Evolutionary conservation across 2,888 invertebrate genomes (phyloP), one percentile per base, ranked within the genome.

Genomic region (Zaprionus bogoriensis): DNA sequence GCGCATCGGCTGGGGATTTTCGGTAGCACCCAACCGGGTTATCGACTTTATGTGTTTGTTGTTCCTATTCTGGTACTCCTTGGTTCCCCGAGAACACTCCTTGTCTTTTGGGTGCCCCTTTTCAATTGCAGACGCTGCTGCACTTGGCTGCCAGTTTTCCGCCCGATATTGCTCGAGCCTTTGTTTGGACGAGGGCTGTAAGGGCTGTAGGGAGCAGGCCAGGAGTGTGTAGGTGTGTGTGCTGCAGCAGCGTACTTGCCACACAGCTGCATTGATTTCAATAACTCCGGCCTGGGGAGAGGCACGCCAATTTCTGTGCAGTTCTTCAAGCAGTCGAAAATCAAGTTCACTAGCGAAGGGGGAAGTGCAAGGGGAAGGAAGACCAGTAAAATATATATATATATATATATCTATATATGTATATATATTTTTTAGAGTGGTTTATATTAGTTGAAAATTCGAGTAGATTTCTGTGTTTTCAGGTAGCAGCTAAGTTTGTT

Each of bases 41-140:
- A 80, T 80, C 80, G 80, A 80, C 87, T 80, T 80, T 80, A 85
- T 82, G 80, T 83, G 87, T 86, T 80, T 80, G 87, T 80, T 80
- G 80, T 86, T 86, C 60, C 60, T 42, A n/a, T n/a, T n/a, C n/a
- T n/a, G n/a, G n/a, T n/a, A n/a, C n/a, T n/a, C n/a, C n/a, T n/a
- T n/a, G n/a, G 27, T 20, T 53, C 52, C 77, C 53, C 63, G 67
- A 65, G 70, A 65, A 52, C 68, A 50, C 58, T 62, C 62, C 71
- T 67, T 74, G 76, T 75, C 70, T 78, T 79, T 81, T 75, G 65
- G 65, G 53, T 25, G 30, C 69, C 57, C 53, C 65, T 62, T 70
- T 80, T 80, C 80, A 83, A 82, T 74, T 86, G 86, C 86, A 86
- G 80, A 70, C 62, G 50, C 39, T 38, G 14, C 44, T 58, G 54